Evolutionary conservation across 2,888 invertebrate species (phyloP).

Genomic region (Nephrotoma appendiculata): DNA sequence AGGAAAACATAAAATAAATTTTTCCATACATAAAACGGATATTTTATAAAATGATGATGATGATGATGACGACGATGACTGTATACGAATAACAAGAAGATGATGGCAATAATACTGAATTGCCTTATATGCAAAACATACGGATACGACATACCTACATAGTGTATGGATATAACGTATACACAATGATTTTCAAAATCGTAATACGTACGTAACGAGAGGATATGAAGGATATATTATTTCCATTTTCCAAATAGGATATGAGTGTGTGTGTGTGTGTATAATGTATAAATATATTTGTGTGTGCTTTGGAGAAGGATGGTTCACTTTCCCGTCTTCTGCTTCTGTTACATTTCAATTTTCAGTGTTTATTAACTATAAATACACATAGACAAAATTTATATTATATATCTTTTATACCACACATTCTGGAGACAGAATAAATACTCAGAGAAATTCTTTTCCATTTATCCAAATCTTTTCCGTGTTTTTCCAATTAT

Average conservation of each 20-base stretch:
- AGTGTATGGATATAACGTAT: neutral
- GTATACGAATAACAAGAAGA: neutral
- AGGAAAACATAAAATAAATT: neutral
- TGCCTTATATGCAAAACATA: neutral
- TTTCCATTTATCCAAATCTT: neutral
- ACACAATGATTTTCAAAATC: neutral
- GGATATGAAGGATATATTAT: neutral
- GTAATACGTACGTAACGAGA: neutral
- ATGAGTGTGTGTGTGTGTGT: neutral
- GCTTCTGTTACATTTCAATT: neutral
- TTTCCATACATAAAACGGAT: neutral
- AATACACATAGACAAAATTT: neutral
- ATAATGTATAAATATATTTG: neutral
- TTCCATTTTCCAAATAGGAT: neutral
- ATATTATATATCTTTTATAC: neutral
- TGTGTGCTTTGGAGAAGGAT: neutral
- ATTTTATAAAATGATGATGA: neutral
- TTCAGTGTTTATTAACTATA: neutral
- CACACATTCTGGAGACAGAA: neutral
- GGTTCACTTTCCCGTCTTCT: neutral
- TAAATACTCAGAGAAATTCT: neutral
- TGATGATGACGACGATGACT: neutral
- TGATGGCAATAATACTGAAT: neutral
- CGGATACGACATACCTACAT: neutral
- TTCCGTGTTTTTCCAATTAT: neutral